phyloP scores from a whole-genome alignment of 2,797 vertebrate species.

The Galaxias olidus region DNA sequence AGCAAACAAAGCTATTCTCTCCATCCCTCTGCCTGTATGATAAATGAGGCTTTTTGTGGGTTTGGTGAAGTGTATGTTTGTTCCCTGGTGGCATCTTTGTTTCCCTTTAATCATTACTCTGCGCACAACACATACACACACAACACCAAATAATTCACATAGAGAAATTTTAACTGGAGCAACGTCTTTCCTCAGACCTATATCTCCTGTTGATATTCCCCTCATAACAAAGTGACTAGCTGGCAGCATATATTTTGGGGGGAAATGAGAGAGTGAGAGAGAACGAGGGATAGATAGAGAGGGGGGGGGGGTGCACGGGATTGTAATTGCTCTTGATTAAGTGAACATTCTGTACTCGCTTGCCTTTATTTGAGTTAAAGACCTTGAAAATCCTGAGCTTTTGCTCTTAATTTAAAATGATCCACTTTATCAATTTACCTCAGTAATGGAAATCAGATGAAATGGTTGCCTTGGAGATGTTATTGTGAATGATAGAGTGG shows the following conservation, averaged over 20 bases:
- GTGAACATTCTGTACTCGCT: constrained; percentile 46
- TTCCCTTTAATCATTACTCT: constrained; percentile 76
- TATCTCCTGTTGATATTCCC: constrained; percentile 23
- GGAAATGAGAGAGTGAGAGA: too few relatives aligned
- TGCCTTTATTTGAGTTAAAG: constrained; percentile 56
- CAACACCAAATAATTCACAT: not conserved
- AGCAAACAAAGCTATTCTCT: constrained; percentile 72
- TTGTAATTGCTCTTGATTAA: constrained; percentile 60
- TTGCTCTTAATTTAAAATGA: constrained; percentile 60
- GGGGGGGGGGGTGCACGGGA: too few relatives aligned
- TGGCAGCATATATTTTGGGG: constrained; percentile 37
- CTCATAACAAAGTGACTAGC: constrained; percentile 32
- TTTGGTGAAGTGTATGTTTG: constrained; percentile 71
- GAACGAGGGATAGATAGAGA: too few relatives aligned
- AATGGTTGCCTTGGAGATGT: constrained; percentile 72
- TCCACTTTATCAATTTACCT: constrained; percentile 64
- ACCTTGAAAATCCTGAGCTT: constrained; percentile 49
- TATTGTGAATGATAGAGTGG: constrained; percentile 65
- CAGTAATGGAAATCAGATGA: constrained; percentile 66
- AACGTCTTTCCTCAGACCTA: constrained; percentile 42
- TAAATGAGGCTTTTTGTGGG: constrained; percentile 75
- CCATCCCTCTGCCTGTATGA: constrained; percentile 52
- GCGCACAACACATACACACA: constrained; percentile 49
- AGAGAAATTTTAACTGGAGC: constrained; percentile 36
- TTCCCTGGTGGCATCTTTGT: constrained; percentile 72